phyloP scores from a whole-genome alignment of 2,113 vertebrate genomes.

The Mionectes macconnelli region DNA sequence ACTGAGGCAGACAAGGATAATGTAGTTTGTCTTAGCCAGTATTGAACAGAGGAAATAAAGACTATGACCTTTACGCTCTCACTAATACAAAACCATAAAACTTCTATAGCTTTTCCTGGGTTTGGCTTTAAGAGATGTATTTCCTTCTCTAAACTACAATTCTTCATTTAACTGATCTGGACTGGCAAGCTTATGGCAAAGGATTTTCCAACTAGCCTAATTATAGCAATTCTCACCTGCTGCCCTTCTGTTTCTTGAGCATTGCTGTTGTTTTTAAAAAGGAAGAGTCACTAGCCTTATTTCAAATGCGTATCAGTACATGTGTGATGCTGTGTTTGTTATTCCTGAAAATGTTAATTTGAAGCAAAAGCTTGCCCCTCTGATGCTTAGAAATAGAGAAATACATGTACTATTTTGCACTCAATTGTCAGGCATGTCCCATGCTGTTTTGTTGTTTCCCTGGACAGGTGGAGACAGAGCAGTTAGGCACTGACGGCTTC shows the following conservation, averaged over 20 bases:
- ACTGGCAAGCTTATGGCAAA: background rate
- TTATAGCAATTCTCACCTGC: background rate
- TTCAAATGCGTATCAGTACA: background rate
- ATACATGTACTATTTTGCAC: constrained; percentile 31
- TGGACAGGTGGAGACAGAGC: constrained; percentile 60
- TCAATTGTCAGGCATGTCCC: constrained; percentile 58
- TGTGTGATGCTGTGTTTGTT: background rate
- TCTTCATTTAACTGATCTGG: background rate
- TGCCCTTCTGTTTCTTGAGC: background rate
- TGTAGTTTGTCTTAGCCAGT: background rate
- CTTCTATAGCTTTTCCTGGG: background rate
- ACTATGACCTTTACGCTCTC: background rate
- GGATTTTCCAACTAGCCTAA: background rate
- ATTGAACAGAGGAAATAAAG: background rate
- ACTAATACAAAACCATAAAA: background rate
- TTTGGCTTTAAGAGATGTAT: background rate
- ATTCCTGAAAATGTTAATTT: background rate
- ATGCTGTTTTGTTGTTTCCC: constrained; percentile 52
- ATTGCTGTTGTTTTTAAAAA: background rate
- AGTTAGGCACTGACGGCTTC: constrained; percentile 40
- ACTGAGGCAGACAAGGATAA: background rate
- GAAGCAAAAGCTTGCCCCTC: background rate
- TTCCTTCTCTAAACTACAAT: background rate
- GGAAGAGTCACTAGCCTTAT: background rate
- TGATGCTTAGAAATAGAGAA: background rate